These are phyloP conservation scores for Chiloscyllium punctatum DNA, from an alignment of 2,797 vertebrate genomes.

Conservation along the genomic window DNA sequence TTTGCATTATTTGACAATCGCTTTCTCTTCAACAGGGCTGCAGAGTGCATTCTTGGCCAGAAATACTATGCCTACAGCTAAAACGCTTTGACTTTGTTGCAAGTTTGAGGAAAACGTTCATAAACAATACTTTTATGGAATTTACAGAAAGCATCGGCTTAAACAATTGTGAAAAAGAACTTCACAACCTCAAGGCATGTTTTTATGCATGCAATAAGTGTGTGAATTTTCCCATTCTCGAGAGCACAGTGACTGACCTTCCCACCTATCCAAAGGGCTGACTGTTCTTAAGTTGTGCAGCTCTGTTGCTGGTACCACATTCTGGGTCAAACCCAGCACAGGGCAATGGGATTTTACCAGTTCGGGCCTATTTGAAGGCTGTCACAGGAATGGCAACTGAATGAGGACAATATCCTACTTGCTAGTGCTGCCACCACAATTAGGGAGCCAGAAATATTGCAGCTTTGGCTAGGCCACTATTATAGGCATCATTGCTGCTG, in stretches of 20 bases:
- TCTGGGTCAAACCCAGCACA: too few species aligned
- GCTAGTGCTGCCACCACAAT: too few species aligned
- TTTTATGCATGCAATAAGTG: neutral
- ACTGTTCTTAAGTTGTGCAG: too few species aligned
- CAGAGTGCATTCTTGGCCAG: neutral
- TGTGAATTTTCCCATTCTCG: neutral
- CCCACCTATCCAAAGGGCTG: neutral
- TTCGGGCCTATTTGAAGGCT: too few species aligned
- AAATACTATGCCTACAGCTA: slow-evolving; percentile 10
- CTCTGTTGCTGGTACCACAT: too few species aligned
- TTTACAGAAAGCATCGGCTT: neutral
- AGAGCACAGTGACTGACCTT: neutral
- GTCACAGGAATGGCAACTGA: too few species aligned
- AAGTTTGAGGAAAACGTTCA: neutral
- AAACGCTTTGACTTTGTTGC: neutral
- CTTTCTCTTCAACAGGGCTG: neutral
- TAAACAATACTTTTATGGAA: neutral
- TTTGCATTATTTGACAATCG: neutral
- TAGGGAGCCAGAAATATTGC: too few species aligned
- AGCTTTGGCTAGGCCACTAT: too few species aligned
- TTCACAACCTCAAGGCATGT: neutral
- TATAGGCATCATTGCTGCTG: too few species aligned
- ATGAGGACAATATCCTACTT: too few species aligned
- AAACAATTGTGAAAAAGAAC: too few species aligned
- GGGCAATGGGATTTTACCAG: too few species aligned